A percentile compares a stretch with the other conserved stretches of the same genome.
Conservation (phyloP, 2,888 invertebrate species). For the Folsomia manolachei region DNA sequence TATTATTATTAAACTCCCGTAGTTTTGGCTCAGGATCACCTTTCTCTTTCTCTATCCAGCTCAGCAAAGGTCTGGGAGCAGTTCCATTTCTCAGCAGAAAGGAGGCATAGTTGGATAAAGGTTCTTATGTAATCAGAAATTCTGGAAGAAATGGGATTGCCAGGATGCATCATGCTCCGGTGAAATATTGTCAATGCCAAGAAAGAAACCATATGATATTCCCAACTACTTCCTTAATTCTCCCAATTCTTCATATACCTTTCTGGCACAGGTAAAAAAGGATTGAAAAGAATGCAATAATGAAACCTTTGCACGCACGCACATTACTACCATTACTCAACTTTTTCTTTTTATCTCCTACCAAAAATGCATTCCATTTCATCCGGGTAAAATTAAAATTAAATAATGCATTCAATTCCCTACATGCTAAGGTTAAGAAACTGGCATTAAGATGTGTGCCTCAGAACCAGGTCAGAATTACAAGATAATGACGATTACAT, state of each 20-base stretch:
- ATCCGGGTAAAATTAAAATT: neutral
- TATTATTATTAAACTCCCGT: no score
- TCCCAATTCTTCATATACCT: neutral
- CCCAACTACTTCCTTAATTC: conserved; percentile 8
- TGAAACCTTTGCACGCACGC: neutral
- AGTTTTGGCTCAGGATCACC: neutral
- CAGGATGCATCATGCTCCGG: conserved; percentile 5
- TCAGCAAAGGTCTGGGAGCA: no score
- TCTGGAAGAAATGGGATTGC: conserved; percentile 11
- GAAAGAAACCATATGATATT: neutral
- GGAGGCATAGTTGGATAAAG: neutral
- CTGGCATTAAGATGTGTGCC: neutral
- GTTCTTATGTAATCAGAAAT: conserved; percentile 5
- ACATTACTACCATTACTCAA: neutral
- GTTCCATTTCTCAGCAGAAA: neutral
- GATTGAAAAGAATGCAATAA: no score
- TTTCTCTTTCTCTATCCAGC: no score
- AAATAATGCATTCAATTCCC: neutral
- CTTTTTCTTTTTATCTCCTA: neutral
- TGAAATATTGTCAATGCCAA: conserved; percentile 16
- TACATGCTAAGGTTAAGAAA: neutral
- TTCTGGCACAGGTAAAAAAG: no score
- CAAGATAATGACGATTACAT: neutral
- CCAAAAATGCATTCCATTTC: neutral
- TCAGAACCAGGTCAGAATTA: neutral